Percentiles rank a stretch among this genome's conserved stretches.
These are phyloP conservation scores for Meteorus sp. DNA, from an alignment of 1,140 invertebrate species.

Conservation along the genomic window DNA sequence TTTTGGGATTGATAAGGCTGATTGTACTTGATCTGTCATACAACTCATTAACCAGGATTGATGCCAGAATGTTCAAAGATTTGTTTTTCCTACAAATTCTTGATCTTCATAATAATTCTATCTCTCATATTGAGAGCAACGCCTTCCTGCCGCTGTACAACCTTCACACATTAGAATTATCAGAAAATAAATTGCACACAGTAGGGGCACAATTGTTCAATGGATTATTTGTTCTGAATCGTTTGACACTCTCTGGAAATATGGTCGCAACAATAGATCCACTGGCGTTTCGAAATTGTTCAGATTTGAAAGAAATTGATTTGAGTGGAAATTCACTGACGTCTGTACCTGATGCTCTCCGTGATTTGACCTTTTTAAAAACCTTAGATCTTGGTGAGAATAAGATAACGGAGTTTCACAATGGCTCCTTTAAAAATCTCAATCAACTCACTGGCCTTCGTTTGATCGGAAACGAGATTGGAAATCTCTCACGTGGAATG, in stretches of 20 bases:
- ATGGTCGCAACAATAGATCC: slow-evolving; percentile 76
- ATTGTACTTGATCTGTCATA: slow-evolving; percentile 84
- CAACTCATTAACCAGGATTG: slow-evolving; percentile 79
- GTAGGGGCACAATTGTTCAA: slow-evolving; percentile 82
- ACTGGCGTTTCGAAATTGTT: slow-evolving; percentile 87
- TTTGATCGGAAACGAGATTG: slow-evolving; percentile 83
- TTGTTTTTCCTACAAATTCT: slow-evolving; percentile 85
- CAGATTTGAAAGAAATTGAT: slow-evolving; percentile 87
- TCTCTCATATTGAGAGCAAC: slow-evolving; percentile 83
- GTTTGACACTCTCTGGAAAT: slow-evolving; percentile 84
- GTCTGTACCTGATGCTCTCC: slow-evolving; percentile 79
- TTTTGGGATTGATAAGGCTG: slow-evolving; percentile 79
- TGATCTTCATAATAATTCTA: slow-evolving; percentile 83
- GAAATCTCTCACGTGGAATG: slow-evolving; percentile 81
- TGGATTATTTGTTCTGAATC: slow-evolving; percentile 80
- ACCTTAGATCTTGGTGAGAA: slow-evolving; percentile 87
- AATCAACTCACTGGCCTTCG: slow-evolving; percentile 82
- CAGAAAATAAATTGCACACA: slow-evolving; percentile 80
- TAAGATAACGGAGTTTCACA: slow-evolving; percentile 76
- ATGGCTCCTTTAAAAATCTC: slow-evolving; percentile 81
- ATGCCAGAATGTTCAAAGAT: slow-evolving; percentile 84
- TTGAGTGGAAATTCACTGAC: slow-evolving; percentile 82
- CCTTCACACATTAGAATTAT: slow-evolving; percentile 81
- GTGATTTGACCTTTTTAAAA: slow-evolving; percentile 79
- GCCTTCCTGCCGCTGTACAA: slow-evolving; percentile 85